Percentiles rank a stretch among this genome's conserved stretches.
phyloP scores from a whole-genome alignment of 2,113 vertebrate species.

The Solenodon paradoxus region DNA sequence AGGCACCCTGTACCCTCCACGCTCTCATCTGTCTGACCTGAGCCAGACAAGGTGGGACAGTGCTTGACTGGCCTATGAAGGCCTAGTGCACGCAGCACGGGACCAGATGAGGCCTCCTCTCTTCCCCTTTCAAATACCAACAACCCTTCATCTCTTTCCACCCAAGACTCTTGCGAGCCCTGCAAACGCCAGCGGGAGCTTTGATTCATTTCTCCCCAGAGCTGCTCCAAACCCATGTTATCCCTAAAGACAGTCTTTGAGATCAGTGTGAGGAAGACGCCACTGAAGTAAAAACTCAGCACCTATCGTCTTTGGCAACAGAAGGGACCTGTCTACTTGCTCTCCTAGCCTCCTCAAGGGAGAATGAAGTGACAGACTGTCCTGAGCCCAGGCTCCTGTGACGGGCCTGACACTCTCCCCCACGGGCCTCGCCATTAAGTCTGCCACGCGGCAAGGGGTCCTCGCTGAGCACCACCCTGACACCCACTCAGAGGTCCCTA shows the following conservation, averaged over 20 bases:
- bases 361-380: too few relatives aligned
- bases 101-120: too few relatives aligned
- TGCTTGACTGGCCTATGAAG: background rate
- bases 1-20: background rate
- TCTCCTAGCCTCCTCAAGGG: too few relatives aligned
- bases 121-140: background rate
- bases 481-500: background rate
- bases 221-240: background rate
- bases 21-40: rapidly evolving
- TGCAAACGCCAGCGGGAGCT: background rate
- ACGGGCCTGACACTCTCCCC: too few relatives aligned
- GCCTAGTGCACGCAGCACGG: rapidly evolving
- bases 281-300: background rate
- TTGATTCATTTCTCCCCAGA: background rate
- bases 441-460: too few relatives aligned
- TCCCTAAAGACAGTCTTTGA: background rate
- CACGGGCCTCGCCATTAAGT: too few relatives aligned
- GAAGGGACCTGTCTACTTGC: background rate
- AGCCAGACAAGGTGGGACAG: background rate
- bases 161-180: background rate
- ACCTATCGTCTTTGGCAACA: background rate
- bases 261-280: background rate
- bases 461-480: background rate
- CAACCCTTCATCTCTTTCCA: background rate
- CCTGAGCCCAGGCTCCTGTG: background rate